A percentile compares a stretch with the other conserved stretches of the same genome.
Conservation (phyloP, 2,888 invertebrate species). For the Coleophora deauratella region DNA sequence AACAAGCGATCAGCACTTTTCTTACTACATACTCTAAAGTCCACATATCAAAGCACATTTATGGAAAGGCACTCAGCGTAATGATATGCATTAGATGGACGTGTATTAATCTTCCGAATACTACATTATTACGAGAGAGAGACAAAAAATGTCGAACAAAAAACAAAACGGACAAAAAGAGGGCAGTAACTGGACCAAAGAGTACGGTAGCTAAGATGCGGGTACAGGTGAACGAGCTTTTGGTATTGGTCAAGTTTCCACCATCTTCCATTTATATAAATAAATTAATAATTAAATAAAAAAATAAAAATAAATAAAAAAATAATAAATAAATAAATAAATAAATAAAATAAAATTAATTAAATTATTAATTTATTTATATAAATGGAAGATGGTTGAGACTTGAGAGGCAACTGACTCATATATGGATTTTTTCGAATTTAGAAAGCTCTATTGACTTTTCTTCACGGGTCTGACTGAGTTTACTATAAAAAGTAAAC, state of each 20-base stretch:
- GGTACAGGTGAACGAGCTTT: slow-evolving; percentile 22
- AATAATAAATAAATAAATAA: no score
- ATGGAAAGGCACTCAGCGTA: slow-evolving; percentile 53
- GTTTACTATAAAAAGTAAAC: no score
- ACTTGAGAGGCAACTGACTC: no score
- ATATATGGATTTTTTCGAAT: no score
- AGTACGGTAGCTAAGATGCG: slow-evolving; percentile 40
- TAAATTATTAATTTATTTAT: no score
- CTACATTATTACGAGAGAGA: slow-evolving; percentile 46
- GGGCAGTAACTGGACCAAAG: slow-evolving; percentile 63
- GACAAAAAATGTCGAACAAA: slow-evolving; percentile 33
- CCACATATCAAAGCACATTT: slow-evolving; percentile 21
- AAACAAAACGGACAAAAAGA: slow-evolving; percentile 39
- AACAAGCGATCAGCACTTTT: background rate
- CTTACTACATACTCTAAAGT: background rate
- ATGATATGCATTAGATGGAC: slow-evolving; percentile 62
- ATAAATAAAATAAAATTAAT: no score
- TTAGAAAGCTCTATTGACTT: no score
- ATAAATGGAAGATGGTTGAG: no score
- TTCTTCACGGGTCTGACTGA: no score
- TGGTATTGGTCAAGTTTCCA: slow-evolving; percentile 14
- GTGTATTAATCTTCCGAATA: slow-evolving; percentile 61
- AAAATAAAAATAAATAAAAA: no score
- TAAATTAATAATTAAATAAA: background rate
- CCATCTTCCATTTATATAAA: no score